Conservation (phyloP, 1,140 invertebrate species). For the Drosophila athabasca region DNA sequence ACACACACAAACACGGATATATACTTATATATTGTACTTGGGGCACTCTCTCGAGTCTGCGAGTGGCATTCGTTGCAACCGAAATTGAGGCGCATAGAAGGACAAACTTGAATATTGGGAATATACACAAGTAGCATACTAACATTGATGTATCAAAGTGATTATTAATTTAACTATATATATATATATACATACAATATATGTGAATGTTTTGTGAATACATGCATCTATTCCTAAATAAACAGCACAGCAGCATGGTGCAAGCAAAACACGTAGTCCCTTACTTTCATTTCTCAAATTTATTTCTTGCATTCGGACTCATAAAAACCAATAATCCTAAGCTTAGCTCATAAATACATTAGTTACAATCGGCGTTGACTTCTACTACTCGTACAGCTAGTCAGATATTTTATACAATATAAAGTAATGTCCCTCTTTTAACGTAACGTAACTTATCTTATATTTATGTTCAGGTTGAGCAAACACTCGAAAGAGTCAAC, state of each 20-base stretch:
- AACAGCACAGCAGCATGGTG: slow-evolving; percentile 66
- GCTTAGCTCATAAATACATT: slow-evolving; percentile 3
- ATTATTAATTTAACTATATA: slow-evolving; percentile 65
- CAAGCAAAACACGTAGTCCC: slow-evolving; percentile 22
- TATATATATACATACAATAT: slow-evolving; percentile 34
- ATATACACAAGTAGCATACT: slow-evolving; percentile 32
- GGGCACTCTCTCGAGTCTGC: slow-evolving; percentile 32
- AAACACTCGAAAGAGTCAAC: slow-evolving; percentile 11
- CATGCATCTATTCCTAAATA: slow-evolving; percentile 61
- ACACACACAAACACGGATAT: slow-evolving; percentile 43
- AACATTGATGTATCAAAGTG: slow-evolving; percentile 66
- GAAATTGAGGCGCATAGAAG: slow-evolving; percentile 1
- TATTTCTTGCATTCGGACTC: slow-evolving; percentile 11
- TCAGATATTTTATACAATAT: slow-evolving; percentile 5
- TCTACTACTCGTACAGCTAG: no score
- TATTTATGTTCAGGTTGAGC: not conserved
- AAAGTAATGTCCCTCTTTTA: not conserved
- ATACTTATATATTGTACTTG: slow-evolving; percentile 28
- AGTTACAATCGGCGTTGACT: slow-evolving; percentile 15
- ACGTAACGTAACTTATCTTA: not conserved
- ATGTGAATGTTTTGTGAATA: slow-evolving; percentile 72
- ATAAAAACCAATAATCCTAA: slow-evolving; percentile 32
- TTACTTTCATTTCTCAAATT: slow-evolving; percentile 2
- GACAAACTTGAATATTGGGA: slow-evolving; percentile 42
- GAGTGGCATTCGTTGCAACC: slow-evolving; percentile 50